Percentiles rank a stretch among this genome's conserved stretches.
Evolutionary conservation across 2,797 vertebrate genomes (phyloP).

Genomic region (Serranus cabrilla): DNA sequence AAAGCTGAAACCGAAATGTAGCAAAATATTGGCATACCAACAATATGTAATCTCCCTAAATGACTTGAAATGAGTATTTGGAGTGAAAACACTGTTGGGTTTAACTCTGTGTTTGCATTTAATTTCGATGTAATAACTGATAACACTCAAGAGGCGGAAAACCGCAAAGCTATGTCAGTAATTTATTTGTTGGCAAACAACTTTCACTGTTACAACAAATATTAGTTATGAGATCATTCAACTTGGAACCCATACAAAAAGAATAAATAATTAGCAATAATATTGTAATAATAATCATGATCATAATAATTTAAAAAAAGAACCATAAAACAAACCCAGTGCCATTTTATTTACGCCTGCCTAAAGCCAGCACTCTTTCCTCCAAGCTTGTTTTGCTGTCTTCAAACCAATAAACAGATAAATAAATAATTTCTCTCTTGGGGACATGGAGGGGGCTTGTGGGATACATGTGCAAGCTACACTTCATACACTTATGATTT

Average conservation of each 20-base stretch:
- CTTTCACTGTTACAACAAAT: constrained; percentile 99
- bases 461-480: constrained; percentile 85
- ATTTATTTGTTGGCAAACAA: constrained; percentile 99
- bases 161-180: constrained; percentile 93
- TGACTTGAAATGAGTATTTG: constrained; percentile 26
- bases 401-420: constrained; percentile 86
- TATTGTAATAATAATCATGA: constrained; percentile 88
- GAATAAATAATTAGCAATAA: constrained; percentile 95
- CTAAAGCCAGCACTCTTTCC: constrained; percentile 67
- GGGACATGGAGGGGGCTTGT: constrained; percentile 72
- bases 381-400: constrained; percentile 74
- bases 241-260: constrained; percentile 98
- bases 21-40: constrained; percentile 5
- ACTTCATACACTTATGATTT: constrained; percentile 81
- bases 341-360: constrained; percentile 77
- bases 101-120: constrained; percentile 38
- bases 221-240: constrained; percentile 99
- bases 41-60: constrained; percentile 1
- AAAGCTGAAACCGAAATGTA: constrained; percentile 6
- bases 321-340: constrained; percentile 83
- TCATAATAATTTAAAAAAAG: constrained; percentile 84
- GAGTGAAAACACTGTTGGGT: constrained; percentile 25
- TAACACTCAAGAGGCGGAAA: constrained; percentile 67
- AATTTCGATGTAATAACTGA: constrained; percentile 33
- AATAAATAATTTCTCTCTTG: constrained; percentile 92